A percentile compares a stretch with the other conserved stretches of the same genome.
These are phyloP conservation scores for Ochropleura leucogaster DNA, from an alignment of 2,888 invertebrate species.

Conservation along the genomic window DNA sequence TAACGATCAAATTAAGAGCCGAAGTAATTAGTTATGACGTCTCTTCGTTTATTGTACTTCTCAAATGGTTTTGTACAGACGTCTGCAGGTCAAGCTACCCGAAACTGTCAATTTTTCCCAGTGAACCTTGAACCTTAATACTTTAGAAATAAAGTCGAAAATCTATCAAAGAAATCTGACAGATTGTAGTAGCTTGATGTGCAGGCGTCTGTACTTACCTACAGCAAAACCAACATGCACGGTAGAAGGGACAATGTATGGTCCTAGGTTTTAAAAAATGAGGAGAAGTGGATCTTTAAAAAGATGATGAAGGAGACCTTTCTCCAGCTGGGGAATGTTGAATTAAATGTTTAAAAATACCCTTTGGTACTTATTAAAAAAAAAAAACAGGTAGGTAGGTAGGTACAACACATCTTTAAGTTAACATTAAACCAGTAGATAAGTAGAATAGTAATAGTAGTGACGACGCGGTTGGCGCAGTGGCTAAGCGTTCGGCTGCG, in stretches of 20 bases:
- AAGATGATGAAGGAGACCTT: background rate
- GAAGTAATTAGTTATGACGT: constrained; percentile 22
- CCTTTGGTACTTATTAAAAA: too few species aligned
- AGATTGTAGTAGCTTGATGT: too few species aligned
- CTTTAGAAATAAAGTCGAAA: too few species aligned
- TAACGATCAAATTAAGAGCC: constrained; percentile 19
- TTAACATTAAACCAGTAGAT: background rate
- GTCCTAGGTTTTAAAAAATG: background rate
- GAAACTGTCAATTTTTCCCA: too few species aligned
- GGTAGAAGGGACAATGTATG: background rate
- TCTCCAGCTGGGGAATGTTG: background rate
- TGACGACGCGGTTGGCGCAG: too few species aligned
- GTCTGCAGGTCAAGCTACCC: too few species aligned
- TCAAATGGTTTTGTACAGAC: constrained; percentile 12
- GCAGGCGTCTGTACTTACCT: too few species aligned
- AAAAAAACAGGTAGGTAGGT: background rate
- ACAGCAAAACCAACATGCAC: background rate
- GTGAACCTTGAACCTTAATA: too few species aligned
- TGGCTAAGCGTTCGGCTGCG: too few species aligned
- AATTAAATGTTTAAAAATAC: too few species aligned
- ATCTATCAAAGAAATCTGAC: too few species aligned
- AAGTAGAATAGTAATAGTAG: background rate
- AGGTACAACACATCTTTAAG: background rate
- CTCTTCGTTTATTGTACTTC: background rate
- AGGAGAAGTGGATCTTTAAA: background rate